Evolutionary conservation across 1,140 invertebrate genomes (phyloP).

Genomic region (Penaeus vannamei): DNA sequence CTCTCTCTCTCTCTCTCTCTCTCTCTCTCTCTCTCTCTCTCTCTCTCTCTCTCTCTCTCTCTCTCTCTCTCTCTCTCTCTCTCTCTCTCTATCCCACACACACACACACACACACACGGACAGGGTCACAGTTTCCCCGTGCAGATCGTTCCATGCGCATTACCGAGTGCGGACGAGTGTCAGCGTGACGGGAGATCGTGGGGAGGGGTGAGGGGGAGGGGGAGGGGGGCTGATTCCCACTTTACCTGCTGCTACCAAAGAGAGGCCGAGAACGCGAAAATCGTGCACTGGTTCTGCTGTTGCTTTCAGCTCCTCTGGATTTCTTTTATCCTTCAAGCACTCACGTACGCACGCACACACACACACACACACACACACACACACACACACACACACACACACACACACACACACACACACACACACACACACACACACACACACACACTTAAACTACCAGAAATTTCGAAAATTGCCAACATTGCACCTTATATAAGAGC

Average conservation of each 20-base stretch:
- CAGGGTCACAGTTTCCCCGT: background rate
- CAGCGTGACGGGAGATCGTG: no score
- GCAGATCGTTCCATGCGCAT: background rate
- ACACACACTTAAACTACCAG: background rate
- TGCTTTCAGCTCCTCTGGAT: no score
- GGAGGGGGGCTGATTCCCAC: no score
- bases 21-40: no score
- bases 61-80: no score
- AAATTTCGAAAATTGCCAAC: no score
- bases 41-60: no score
- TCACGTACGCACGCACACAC: background rate
- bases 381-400: background rate
- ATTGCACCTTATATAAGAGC: no score
- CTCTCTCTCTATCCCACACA: background rate
- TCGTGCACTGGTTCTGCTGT: background rate
- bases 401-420: conserved; percentile 12
- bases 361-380: background rate
- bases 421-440: conserved; percentile 19
- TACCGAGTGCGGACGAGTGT: background rate
- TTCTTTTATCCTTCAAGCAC: background rate
- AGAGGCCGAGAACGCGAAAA: background rate
- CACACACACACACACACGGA: background rate
- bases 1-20: no score
- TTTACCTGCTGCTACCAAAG: no score
- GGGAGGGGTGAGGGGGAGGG: background rate